Conservation (phyloP, 2,888 invertebrate species). For the Nycteola revayana region DNA sequence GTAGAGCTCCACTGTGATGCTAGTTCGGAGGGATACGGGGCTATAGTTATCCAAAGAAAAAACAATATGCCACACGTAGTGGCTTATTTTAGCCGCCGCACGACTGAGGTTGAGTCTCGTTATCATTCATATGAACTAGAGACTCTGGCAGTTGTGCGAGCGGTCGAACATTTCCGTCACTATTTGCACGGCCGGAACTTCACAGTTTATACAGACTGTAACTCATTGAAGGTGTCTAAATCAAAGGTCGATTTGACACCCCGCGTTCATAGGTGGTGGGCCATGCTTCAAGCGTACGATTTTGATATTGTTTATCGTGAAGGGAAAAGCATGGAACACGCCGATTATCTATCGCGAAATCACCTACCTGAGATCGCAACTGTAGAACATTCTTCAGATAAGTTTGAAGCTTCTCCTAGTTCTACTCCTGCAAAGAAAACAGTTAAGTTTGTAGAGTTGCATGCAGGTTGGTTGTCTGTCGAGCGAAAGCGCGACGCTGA, state of each 20-base stretch:
- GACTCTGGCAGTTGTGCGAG: slow-evolving; percentile 5
- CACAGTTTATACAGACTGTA: slow-evolving; percentile 3
- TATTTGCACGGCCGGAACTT: slow-evolving; percentile 3
- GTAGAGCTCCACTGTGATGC: slow-evolving; percentile 3
- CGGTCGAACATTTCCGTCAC: slow-evolving; percentile 3
- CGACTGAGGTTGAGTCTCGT: slow-evolving; percentile 1
- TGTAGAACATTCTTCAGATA: not conserved
- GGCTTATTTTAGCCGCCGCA: slow-evolving; percentile 1
- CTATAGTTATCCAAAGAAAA: slow-evolving; percentile 1
- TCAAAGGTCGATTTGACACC: not conserved
- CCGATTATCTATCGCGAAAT: slow-evolving; percentile 28
- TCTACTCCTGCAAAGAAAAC: not conserved
- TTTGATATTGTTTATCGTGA: slow-evolving; percentile 21
- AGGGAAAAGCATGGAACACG: slow-evolving; percentile 24
- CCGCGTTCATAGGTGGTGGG: slow-evolving; percentile 5
- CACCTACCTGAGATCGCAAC: slow-evolving; percentile 14
- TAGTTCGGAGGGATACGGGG: not conserved
- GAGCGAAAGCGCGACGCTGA: slow-evolving; percentile 32
- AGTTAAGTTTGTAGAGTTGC: slow-evolving; percentile 17
- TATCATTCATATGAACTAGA: too few relatives aligned
- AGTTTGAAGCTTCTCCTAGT: not conserved
- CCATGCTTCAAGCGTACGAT: slow-evolving; percentile 1
- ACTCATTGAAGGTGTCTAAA: slow-evolving; percentile 4
- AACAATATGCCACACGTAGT: not conserved
- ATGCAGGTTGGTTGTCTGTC: slow-evolving; percentile 23